Evolutionary conservation across 1,140 invertebrate genomes (phyloP).

Genomic region (Lycorma delicatula): DNA sequence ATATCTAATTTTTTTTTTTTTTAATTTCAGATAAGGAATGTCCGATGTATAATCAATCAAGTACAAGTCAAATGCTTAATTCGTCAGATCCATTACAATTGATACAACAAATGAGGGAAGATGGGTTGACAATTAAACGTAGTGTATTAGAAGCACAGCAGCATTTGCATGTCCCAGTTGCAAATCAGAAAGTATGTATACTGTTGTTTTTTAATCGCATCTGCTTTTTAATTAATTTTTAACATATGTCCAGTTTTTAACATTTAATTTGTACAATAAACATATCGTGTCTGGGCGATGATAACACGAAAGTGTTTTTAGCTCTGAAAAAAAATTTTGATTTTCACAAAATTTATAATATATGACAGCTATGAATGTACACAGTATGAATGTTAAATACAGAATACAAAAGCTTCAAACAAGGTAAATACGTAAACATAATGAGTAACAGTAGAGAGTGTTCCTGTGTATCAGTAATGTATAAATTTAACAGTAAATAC

Average conservation of each 20-base stretch:
- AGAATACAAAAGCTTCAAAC: no score
- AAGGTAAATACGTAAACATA: no score
- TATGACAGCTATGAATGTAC: no score
- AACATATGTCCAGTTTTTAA: not conserved
- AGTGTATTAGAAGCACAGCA: slow-evolving; percentile 54
- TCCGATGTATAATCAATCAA: slow-evolving; percentile 80
- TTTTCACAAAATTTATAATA: not conserved
- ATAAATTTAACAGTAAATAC: no score
- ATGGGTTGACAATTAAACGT: slow-evolving; percentile 80
- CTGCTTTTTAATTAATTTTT: not conserved
- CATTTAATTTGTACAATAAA: not conserved
- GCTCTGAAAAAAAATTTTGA: not conserved
- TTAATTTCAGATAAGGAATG: slow-evolving; percentile 78
- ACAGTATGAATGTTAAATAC: no score
- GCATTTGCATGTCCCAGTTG: slow-evolving; percentile 41
- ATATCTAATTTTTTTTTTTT: no score
- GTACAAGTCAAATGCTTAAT: slow-evolving; percentile 50
- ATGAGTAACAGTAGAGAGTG: no score
- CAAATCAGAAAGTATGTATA: not conserved
- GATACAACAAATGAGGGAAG: slow-evolving; percentile 85
- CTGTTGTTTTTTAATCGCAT: not conserved
- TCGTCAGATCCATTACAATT: slow-evolving; percentile 60
- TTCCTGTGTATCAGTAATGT: no score
- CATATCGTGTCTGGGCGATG: not conserved
- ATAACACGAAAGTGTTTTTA: not conserved